Evolutionary conservation across 2,113 vertebrate species (phyloP).

Genomic region (Platichthys stellatus): DNA sequence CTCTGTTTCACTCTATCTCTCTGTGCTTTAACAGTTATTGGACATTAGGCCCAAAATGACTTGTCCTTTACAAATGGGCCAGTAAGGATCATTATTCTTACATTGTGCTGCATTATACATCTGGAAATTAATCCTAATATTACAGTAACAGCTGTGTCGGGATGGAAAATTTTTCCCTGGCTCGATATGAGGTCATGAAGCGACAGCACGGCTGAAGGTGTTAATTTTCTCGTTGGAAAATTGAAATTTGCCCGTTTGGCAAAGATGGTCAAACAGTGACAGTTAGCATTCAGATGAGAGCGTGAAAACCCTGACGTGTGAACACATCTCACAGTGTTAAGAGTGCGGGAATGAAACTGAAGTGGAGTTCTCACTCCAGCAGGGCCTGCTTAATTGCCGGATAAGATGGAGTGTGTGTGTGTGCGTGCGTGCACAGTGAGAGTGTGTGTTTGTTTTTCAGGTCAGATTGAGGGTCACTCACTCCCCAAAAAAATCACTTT

Average conservation of each 20-base stretch:
- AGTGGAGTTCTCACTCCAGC: constrained; percentile 40
- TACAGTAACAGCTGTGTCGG: constrained; percentile 27
- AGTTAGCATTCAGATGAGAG: constrained; percentile 30
- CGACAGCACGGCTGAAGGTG: not conserved
- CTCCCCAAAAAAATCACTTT: constrained; percentile 66
- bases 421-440: constrained; percentile 8
- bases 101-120: constrained; percentile 43
- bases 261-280: constrained; percentile 3
- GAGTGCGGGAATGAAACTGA: constrained; percentile 21
- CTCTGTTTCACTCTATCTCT: not conserved
- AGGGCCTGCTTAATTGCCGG: constrained; percentile 48
- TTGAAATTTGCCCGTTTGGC: not conserved
- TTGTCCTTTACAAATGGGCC: constrained; percentile 46
- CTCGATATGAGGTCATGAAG: constrained; percentile 24
- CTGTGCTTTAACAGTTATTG: constrained; percentile 25
- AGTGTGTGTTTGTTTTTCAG: constrained; percentile 31
- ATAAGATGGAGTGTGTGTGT: not conserved
- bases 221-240: constrained; percentile 1
- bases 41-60: constrained; percentile 45
- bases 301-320: constrained; percentile 28
- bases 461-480: constrained; percentile 64
- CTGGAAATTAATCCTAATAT: constrained; percentile 30
- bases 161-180: constrained; percentile 20
- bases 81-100: constrained; percentile 49
- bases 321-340: constrained; percentile 37